Base-by-base conservation (phyloP, 2,888 invertebrate genomes). In the Drosophila anomelani region DNA sequence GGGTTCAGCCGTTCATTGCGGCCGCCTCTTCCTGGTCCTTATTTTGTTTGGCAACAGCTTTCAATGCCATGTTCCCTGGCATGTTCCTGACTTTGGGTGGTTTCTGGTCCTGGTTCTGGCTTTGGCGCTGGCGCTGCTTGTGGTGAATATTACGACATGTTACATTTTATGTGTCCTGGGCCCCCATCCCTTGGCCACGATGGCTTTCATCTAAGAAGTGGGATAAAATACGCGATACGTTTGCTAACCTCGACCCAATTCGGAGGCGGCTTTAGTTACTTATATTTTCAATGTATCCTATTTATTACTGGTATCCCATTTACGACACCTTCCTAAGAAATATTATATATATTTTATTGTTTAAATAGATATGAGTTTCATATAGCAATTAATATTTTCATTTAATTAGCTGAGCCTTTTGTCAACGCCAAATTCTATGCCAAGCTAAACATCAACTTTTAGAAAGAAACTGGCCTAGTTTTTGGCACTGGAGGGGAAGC, bases 71-170 rank as follows among this genome's bases (percentile, higher is more conserved):
- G 81, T 77, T 78, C 70, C 74, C 29, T 78, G 88, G 80, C 85
- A 79, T 88, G 78, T 84, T 79, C 57, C 60, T 72, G 64, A 46
- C 54, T 64, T 68, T 26, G 47, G 54, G 43, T 78, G 69, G 53
- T 67, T 66, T 49, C 61, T 63, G 46, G 26, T 26, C 26, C 26
- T 47, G 47, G 46, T n/a, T 10, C 10, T 26, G 47, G 10, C 29
- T 23, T 13, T 49, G 53, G 54, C 39, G 74, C 26, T 59, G 54
- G 64, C 68, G 73, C 56, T 79, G 77, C 75, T 87, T 76, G 80
- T 76, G 74, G 81, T 76, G 75, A 74, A 81, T 85, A 85, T 83
- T 80, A 79, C 69, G 81, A 84, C 79, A 81, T 81, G 89, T 84
- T 51, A 81, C 82, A 85, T 77, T 79, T 75, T 74, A 74, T 72